phyloP scores from a whole-genome alignment of 2,113 vertebrate genomes.

The Pholis gunnellus region DNA sequence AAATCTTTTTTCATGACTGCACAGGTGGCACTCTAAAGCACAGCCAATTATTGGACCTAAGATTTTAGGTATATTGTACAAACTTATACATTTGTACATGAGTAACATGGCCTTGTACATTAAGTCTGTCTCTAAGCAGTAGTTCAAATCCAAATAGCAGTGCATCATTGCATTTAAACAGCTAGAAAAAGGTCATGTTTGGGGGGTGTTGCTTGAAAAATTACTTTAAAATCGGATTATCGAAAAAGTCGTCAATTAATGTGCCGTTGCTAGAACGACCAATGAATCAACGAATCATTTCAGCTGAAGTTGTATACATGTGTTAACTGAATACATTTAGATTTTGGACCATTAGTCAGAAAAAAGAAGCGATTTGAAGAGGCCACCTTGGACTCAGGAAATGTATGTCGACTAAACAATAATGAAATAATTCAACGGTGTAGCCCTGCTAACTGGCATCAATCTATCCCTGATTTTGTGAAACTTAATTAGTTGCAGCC shows the following conservation, averaged over 20 bases:
- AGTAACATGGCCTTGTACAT: neutral
- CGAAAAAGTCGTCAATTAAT: neutral
- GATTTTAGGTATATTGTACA: neutral
- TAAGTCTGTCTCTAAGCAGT: neutral
- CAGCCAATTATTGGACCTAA: neutral
- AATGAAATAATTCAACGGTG: neutral
- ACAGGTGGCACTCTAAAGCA: neutral
- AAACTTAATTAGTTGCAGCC: neutral
- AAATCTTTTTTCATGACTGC: neutral
- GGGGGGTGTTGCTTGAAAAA: neutral
- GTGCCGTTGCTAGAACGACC: neutral
- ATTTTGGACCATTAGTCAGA: neutral
- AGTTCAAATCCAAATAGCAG: neutral
- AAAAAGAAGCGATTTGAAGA: neutral
- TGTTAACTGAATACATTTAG: neutral
- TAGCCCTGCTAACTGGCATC: neutral
- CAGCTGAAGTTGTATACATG: neutral
- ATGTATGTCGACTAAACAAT: neutral
- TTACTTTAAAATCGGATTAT: neutral
- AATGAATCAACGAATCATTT: neutral
- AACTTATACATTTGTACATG: neutral
- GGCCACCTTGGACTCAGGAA: neutral
- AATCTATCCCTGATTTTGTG: neutral
- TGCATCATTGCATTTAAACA: neutral
- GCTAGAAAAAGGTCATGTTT: neutral